Evolutionary conservation across 1,140 invertebrate species (phyloP), one percentile per base, ranked within the genome.

Genomic region (Drosophila orena): DNA sequence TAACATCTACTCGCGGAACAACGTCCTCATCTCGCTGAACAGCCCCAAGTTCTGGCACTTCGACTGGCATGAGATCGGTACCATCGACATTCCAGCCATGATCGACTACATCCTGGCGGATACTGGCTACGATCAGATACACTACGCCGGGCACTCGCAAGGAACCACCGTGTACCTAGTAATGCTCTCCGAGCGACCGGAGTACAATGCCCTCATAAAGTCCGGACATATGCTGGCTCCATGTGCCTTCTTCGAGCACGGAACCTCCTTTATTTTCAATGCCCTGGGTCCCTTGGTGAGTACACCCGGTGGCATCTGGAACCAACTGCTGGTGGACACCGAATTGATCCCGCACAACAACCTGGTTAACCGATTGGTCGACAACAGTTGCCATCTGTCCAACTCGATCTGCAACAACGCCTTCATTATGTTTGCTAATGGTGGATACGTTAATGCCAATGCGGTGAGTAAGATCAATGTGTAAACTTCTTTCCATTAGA

Each of bases 31-130:
- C 8, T 75, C 94, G 59, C 85, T 93, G 2, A 84, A 93, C 46
- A 81, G 77, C 43, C 44, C 49, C 38, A 70, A 88, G 43, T 93
- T 92, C 70, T 93, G 92, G 92, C 73, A 92, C 53, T 93, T 89
- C 52, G 95, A 95, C 75, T 96, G 93, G 93, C 94, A 96, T 79
- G 95, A 96, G 91, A 95, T 96, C 93, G 95, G 94, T 12, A 74
- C 90, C 10, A 94, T 94, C 72, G 96, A 97, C 85, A 62, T 96
- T 10, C 94, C 96, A 7, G 93, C 95, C 2, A 94, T 94, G 90
- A 93, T 97, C 10, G 93, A 96, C 72, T 95, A 94, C 70, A 93
- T 96, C 8, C 72, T 96, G 20, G 75, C 91, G 0, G 59, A 46
- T n/a, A 96, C 95, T 2, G 80, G n/a, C 3, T 38, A 12, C 44